Evolutionary conservation across 2,113 vertebrate species (phyloP), one percentile per base, ranked within the genome.

Genomic region (Dasyprocta punctata): DNA sequence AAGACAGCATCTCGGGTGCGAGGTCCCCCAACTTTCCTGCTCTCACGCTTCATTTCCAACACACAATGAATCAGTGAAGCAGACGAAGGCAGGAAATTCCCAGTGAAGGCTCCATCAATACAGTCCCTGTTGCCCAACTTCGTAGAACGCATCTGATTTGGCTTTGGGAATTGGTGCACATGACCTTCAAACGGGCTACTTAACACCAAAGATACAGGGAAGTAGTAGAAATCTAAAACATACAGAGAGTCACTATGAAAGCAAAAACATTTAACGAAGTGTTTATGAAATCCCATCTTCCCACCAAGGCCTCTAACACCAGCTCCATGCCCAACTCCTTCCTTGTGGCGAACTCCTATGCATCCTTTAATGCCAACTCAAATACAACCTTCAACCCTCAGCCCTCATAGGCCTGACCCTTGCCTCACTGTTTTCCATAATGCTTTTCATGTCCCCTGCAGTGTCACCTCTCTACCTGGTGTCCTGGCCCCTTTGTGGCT

Each of bases 201-300:
- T 7, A 14, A 54, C 13, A 26, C 1, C 4, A 3, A 49, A 65
- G 80, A 16, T 2, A 16, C 7, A 16, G 1, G 0, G 7, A 60
- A 54, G 30, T 30, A 19, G 6, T 0, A 3, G 30, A n/a, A 7
- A 14, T 54, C 94, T 41, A 89, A 54, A 30, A 44, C 1, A 8
- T 22, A 3, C 16, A 7, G 6, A 41, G 69, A 67, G 67, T 7
- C 6, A 2, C 3, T 7, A 33, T 14, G 5, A 7, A 56, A 77
- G 49, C 56, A 22, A 54, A 86, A 61, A 10, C 83, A 13, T 9
- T 30, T 14, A 16, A 16, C 49, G 20, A 2, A 11, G 41, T 16
- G 41, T 1, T 90, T 10, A 5, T n/a, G 41, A 93, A n/a, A 41
- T 3, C 41, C 4, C 1, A 8, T 6, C 4, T 10, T 30, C 52